Evolutionary conservation across 2,888 invertebrate genomes (phyloP), one percentile per base, ranked within the genome.

Genomic region (Boloria selene): DNA sequence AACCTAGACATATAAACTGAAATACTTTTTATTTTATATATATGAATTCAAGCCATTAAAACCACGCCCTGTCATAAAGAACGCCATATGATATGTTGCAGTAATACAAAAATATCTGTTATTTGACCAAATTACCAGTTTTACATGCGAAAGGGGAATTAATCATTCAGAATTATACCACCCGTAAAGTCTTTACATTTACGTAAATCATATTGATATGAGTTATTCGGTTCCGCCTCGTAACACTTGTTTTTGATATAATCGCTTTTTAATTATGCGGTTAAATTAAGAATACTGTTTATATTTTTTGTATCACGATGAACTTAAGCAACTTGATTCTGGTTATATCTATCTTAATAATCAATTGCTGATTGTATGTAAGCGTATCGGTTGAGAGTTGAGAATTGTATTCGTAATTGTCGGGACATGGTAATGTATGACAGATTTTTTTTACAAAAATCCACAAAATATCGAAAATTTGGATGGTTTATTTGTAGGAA

Each of bases 51-150:
- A 71, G 72, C 69, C 68, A 69, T 70, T 63, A 63, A 31, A 66
- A 65, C 68, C 70, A 68, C 73, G 72, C 74, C 74, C 59, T 64
- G 67, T 73, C 72, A 71, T 73, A 75, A 73, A 71, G 69, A 65
- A 64, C 71, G 70, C 72, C 67, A 60, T 50, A 64, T 45, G 22
- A 18, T 38, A 59, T 61, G 65, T 68, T 31, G 67, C 55, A 53
- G 65, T 60, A 49, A 63, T 62, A 69, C 67, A 71, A 71, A 71
- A 72, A 75, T 70, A 72, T 71, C 71, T 68, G 69, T 74, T 73
- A 74, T 75, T 74, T 71, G 54, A 70, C 66, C 68, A 74, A 74
- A 74, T 73, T 71, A 71, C 69, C 67, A 67, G 72, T 65, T 61
- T 50, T 49, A 51, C 22, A 61, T 62, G 31, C 16, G 52, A 66